A percentile compares a stretch with the other conserved stretches of the same genome.
Conservation (phyloP, 2,797 vertebrate species). For the Okamejei kenojei region DNA sequence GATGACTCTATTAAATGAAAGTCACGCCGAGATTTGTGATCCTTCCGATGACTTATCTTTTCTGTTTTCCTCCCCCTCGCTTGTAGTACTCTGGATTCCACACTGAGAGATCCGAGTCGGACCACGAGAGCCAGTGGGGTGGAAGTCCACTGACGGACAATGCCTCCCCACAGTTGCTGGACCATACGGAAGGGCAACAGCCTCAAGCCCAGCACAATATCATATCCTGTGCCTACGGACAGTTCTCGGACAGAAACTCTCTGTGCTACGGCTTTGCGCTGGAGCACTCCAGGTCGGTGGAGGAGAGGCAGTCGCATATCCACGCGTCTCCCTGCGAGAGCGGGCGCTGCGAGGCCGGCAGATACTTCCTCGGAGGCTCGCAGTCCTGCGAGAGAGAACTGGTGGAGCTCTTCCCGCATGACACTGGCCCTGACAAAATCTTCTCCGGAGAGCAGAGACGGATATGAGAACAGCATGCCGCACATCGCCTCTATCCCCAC, state of each 20-base stretch:
- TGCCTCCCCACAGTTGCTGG: conserved; percentile 80
- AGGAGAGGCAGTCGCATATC: conserved; percentile 64
- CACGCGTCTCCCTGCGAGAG: conserved; percentile 76
- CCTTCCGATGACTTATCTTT: neutral
- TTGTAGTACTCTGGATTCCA: conserved; percentile 85
- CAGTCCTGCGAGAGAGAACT: conserved; percentile 70
- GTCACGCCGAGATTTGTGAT: neutral
- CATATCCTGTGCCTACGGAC: conserved; percentile 74
- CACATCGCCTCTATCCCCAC: conserved; percentile 77
- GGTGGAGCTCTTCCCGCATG: conserved; percentile 75
- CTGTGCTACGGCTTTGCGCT: conserved; percentile 74
- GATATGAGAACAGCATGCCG: conserved; percentile 68
- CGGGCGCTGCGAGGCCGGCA: conserved; percentile 80
- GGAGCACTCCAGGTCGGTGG: conserved; percentile 67
- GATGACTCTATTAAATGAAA: neutral
- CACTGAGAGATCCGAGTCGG: conserved; percentile 81
- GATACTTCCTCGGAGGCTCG: conserved; percentile 81
- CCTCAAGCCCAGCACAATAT: conserved; percentile 64
- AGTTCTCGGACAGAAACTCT: conserved; percentile 65
- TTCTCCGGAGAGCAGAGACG: conserved; percentile 73
- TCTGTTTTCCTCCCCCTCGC: conserved; percentile 38
- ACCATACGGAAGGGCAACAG: conserved; percentile 60
- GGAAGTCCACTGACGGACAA: conserved; percentile 83
- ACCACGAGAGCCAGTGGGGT: conserved; percentile 89
- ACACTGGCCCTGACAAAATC: conserved; percentile 70